Base-by-base conservation (phyloP, 2,113 vertebrate species). In the Hucho hucho region DNA sequence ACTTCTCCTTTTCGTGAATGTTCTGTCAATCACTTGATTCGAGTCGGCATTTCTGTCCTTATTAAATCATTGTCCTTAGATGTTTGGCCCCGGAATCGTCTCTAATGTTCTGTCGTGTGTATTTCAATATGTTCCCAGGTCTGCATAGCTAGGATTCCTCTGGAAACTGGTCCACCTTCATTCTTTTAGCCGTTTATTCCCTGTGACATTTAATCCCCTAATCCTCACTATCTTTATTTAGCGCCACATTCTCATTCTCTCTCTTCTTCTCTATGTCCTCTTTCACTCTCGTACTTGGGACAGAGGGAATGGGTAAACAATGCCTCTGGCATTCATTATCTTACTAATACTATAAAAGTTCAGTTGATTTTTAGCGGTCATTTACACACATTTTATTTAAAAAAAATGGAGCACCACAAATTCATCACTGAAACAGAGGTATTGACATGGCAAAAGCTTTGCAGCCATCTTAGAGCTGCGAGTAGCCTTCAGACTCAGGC, bases 131-230 rank as follows among this genome's bases (percentile, higher is more conserved):
- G 26, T 59, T 87, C 84, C 78, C 56, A 4, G 49, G 14, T 53
- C 49, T 16, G 16, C 87, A 89, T 90, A 75, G 80, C 89, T 77
- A 26, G 61, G 82, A 88, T 91, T 58, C 81, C 85, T 1, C 64
- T 84, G 29, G 1, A 81, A 91, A 92, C 90, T 22, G 1, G 90
- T 89, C 46, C 47, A 71, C 77, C 87, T 71, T 77, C 83, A 83
- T 86, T 70, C 18, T 46, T 11, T 64, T 18, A 14, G 49, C 22
- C n/a, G 6, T 22, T 61, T 22, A 6, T 61, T 61, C 18, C 22
- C n/a, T n/a, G 4, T 59, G 58, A 59, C 56, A n/a, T 20, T 59
- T 7, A 22, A 4, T 6, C 4, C 9, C 58, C 58, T 22, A 3
- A 20, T 32, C 58, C n/a, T 59, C 5, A 20, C 58, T 4, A 2